A percentile compares a stretch with the other conserved stretches of the same genome.
Evolutionary conservation across 2,888 invertebrate genomes (phyloP).

Genomic region (Serrognathus titanus): DNA sequence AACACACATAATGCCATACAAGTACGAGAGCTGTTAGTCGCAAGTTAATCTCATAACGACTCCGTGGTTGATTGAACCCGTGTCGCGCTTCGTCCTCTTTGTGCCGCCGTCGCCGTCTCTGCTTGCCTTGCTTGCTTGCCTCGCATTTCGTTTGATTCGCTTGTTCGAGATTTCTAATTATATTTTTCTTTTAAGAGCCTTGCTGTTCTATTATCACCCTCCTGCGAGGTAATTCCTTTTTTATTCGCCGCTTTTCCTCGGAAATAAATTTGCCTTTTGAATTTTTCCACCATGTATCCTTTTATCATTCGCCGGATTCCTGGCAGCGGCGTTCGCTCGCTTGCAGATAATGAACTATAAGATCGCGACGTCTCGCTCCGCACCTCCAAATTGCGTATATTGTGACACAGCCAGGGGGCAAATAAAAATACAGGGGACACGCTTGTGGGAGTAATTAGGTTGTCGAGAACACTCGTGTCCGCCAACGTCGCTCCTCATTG

Average conservation of each 20-base stretch:
- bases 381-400: slow-evolving; percentile 47
- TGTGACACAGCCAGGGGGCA: slow-evolving; percentile 46
- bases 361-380: slow-evolving; percentile 16
- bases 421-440: slow-evolving; percentile 42
- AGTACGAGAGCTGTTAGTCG: slow-evolving; percentile 27
- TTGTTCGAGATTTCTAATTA: slow-evolving; percentile 45
- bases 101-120: slow-evolving; percentile 21
- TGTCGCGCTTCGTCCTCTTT: slow-evolving; percentile 19
- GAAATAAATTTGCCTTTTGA: slow-evolving; percentile 45
- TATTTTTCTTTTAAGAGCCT: slow-evolving; percentile 43
- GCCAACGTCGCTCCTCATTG: slow-evolving; percentile 16
- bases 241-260: slow-evolving; percentile 33
- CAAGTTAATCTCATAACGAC: slow-evolving; percentile 29
- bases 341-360: slow-evolving; percentile 34
- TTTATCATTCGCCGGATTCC: slow-evolving; percentile 35
- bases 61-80: slow-evolving; percentile 30
- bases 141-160: slow-evolving; percentile 38
- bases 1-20: slow-evolving; percentile 26
- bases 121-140: slow-evolving; percentile 10
- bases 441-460: slow-evolving; percentile 50
- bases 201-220: slow-evolving; percentile 43
- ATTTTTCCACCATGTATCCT: slow-evolving; percentile 44
- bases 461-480: slow-evolving; percentile 52
- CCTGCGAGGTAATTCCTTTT: slow-evolving; percentile 36
- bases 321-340: slow-evolving; percentile 17